A percentile compares a stretch with the other conserved stretches of the same genome.
These are phyloP conservation scores for Caenorhabditis brenneri DNA, from an alignment of 1,140 invertebrate species.

Conservation along the genomic window DNA sequence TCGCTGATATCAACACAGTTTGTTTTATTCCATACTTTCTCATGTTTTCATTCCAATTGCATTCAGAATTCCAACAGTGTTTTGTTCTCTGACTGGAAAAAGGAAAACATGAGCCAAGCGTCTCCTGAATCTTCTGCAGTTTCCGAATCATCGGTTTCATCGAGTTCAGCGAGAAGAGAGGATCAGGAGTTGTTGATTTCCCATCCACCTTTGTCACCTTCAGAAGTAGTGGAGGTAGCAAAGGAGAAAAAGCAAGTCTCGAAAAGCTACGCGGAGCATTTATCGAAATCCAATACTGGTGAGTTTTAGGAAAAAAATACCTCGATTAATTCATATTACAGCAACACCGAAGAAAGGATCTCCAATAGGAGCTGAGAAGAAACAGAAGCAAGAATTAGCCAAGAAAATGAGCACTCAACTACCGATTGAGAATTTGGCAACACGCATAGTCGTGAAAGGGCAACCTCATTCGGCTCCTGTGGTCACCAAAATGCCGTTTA, in stretches of 20 bases:
- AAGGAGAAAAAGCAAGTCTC: background rate
- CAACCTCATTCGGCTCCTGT: slow-evolving; percentile 46
- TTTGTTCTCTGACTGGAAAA: slow-evolving; percentile 9
- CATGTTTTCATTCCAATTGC: background rate
- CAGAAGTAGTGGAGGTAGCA: slow-evolving; percentile 10
- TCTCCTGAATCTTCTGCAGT: background rate
- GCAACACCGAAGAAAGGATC: background rate
- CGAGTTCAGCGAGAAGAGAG: background rate
- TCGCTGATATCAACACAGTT: background rate
- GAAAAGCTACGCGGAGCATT: slow-evolving; percentile 20
- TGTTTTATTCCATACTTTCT: background rate
- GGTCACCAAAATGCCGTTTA: slow-evolving; percentile 42
- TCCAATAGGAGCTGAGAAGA: slow-evolving; percentile 1
- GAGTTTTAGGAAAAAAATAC: background rate
- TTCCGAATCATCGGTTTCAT: slow-evolving; percentile 13
- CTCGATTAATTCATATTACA: background rate
- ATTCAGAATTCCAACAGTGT: background rate
- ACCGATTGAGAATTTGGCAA: background rate
- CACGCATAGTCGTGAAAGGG: background rate
- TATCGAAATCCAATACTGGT: background rate
- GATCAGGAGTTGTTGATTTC: background rate
- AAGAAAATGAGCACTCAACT: slow-evolving; percentile 4
- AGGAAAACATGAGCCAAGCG: slow-evolving; percentile 8
- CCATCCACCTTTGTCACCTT: background rate
- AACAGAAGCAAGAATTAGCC: background rate